phyloP scores from a whole-genome alignment of 2,888 invertebrate species.

The Oasisia sp. region DNA sequence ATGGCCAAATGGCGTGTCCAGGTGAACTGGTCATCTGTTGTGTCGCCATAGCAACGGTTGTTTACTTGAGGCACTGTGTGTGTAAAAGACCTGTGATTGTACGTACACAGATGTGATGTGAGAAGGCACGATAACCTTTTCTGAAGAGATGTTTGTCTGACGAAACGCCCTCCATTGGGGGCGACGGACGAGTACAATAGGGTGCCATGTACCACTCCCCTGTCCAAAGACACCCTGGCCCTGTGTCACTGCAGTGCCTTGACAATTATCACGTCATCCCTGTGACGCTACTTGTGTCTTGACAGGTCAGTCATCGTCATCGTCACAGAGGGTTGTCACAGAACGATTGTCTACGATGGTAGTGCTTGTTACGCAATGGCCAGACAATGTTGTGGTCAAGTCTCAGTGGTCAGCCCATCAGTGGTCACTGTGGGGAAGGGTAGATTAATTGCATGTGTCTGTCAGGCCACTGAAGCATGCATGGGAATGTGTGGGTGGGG shows the following conservation, averaged over 20 bases:
- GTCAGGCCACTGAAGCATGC: background rate
- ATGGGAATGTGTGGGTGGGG: background rate
- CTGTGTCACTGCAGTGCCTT: background rate
- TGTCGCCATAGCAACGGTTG: background rate
- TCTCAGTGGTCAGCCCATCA: background rate
- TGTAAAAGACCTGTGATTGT: too few species aligned
- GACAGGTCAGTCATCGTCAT: background rate
- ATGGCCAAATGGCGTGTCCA: background rate
- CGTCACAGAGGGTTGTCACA: background rate
- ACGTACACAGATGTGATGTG: background rate
- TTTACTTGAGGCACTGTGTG: too few species aligned
- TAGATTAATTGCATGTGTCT: background rate
- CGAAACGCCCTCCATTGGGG: background rate
- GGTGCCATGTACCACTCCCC: background rate
- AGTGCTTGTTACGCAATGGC: background rate
- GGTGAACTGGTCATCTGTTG: background rate
- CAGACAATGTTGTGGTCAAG: background rate
- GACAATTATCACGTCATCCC: background rate
- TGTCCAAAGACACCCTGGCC: background rate
- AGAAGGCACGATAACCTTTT: background rate
- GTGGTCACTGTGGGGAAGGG: background rate
- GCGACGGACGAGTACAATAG: background rate
- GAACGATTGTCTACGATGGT: background rate
- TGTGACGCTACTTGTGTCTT: background rate
- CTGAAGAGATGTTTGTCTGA: background rate